Evolutionary conservation across 2,113 vertebrate genomes (phyloP).

Genomic region (Odocoileus hemionus): DNA sequence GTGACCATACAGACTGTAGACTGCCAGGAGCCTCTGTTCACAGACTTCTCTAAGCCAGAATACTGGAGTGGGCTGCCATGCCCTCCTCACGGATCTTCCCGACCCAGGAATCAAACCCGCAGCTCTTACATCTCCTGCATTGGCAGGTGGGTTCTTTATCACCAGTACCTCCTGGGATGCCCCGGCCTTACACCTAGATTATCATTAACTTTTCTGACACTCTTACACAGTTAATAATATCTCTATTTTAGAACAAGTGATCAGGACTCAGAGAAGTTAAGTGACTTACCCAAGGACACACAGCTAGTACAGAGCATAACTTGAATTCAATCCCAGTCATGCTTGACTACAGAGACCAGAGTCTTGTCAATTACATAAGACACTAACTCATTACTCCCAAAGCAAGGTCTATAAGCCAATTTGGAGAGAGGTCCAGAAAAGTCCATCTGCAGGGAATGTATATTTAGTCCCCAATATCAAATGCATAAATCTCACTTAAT

Average conservation of each 20-base stretch:
- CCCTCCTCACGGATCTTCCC: background rate
- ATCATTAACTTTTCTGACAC: background rate
- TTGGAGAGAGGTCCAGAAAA: background rate
- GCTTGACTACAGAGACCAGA: background rate
- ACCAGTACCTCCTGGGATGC: background rate
- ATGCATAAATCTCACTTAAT: constrained; percentile 59
- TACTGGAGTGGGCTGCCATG: background rate
- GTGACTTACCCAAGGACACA: background rate
- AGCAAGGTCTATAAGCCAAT: background rate
- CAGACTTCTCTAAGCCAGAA: background rate
- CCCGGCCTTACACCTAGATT: background rate
- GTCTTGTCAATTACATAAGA: background rate
- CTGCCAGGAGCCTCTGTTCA: background rate
- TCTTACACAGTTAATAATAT: background rate
- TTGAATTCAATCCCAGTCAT: background rate
- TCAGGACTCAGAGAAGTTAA: constrained; percentile 2
- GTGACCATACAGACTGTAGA: background rate
- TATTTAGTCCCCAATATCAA: constrained; percentile 58
- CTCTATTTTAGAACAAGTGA: background rate
- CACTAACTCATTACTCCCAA: background rate
- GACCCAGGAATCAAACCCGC: background rate
- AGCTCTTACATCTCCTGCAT: background rate
- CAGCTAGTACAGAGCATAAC: background rate
- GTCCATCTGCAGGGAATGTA: background rate
- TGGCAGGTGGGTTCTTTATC: background rate